These are phyloP conservation scores for Atlantisia rogersi DNA, from an alignment of 2,113 vertebrate genomes.

Conservation along the genomic window DNA sequence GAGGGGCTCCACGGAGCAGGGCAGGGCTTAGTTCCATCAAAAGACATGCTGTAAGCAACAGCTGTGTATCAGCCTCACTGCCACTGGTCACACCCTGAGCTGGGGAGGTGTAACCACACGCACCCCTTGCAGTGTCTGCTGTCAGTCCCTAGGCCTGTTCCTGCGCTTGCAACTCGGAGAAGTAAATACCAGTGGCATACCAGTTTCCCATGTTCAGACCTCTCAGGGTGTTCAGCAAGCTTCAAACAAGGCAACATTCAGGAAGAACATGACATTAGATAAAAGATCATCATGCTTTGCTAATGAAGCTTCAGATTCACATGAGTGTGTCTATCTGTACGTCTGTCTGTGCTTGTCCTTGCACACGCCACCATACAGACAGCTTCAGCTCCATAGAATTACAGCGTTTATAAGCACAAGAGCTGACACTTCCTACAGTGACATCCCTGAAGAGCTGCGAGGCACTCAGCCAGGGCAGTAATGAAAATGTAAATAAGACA, in stretches of 20 bases:
- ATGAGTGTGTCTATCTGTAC: background rate
- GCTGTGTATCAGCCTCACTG: too few species aligned
- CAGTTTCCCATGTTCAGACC: background rate
- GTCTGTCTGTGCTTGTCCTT: background rate
- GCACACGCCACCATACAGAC: background rate
- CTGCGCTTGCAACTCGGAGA: background rate
- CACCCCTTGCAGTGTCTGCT: too few species aligned
- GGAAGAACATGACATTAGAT: background rate
- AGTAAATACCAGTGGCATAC: background rate
- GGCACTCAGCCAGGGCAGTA: background rate
- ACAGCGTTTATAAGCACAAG: background rate
- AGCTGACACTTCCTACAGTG: background rate
- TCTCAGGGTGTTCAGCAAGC: background rate
- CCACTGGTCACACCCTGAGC: background rate
- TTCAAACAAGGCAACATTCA: background rate
- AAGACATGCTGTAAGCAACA: background rate
- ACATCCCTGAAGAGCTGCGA: background rate
- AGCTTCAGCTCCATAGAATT: background rate
- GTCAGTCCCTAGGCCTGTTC: background rate
- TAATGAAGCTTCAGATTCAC: background rate
- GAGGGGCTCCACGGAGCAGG: rapidly evolving
- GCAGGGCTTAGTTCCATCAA: background rate
- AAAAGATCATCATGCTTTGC: background rate
- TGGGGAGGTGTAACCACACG: background rate
- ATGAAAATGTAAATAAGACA: background rate